Evolutionary conservation across 2,797 vertebrate species (phyloP).

Genomic region (Periophthalmus magnuspinnatus): DNA sequence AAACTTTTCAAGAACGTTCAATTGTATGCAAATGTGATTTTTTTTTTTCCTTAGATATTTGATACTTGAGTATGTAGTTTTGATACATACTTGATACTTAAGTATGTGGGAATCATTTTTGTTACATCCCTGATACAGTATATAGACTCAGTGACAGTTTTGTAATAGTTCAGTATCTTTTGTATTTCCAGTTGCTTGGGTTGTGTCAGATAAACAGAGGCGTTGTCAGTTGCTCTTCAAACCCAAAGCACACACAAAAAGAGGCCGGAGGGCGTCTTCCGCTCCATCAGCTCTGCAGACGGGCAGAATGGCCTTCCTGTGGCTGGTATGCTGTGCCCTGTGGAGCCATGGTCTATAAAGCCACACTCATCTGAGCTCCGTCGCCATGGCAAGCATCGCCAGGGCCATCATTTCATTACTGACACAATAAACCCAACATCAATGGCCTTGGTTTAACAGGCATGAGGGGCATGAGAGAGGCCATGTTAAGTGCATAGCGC

Average conservation of each 20-base stretch:
- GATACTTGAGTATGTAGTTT: not conserved
- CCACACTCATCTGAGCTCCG: conserved; percentile 45
- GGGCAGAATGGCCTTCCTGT: conserved; percentile 32
- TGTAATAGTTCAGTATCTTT: conserved; percentile 12
- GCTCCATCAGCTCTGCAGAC: conserved; percentile 33
- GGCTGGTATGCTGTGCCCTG: conserved; percentile 43
- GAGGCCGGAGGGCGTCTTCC: conserved; percentile 23
- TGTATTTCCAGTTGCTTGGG: not conserved
- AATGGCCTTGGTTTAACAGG: conserved; percentile 53
- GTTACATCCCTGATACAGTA: not conserved
- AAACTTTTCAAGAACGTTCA: not conserved
- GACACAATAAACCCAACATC: conserved; percentile 65
- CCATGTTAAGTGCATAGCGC: conserved; percentile 48
- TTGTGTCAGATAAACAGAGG: conserved; percentile 23
- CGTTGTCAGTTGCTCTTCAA: conserved; percentile 25
- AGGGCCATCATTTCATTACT: conserved; percentile 64
- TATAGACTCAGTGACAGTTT: not conserved
- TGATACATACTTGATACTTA: not conserved
- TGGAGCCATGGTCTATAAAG: conserved; percentile 54
- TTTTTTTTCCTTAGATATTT: no score
- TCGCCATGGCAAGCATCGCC: conserved; percentile 54
- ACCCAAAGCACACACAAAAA: conserved; percentile 15
- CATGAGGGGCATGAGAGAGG: conserved; percentile 30
- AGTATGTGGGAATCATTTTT: not conserved
- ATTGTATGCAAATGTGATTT: no score